Evolutionary conservation across 2,113 vertebrate genomes (phyloP), one percentile per base, ranked within the genome.

Genomic region (Bufo bufo): DNA sequence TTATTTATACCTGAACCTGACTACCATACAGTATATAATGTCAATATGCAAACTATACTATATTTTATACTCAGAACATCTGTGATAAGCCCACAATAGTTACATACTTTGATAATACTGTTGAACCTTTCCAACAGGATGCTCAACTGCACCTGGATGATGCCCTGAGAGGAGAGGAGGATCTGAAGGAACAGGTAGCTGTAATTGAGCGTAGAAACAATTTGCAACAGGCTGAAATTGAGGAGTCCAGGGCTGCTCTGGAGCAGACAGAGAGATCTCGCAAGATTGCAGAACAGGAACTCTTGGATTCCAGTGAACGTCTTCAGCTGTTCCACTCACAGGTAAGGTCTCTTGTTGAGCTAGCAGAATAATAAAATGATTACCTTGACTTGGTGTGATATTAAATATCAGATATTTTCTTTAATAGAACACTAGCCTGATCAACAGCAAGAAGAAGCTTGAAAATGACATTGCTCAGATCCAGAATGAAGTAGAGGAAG

Each of bases 381-480:
- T 20, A 23, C 16, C 77, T 65, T 65, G 52, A 23, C 1, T 10
- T 45, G 7, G 59, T 16, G n/a, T 4, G 65, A 65, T 65, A 82
- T 23, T 58, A 56, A 13, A 54, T 85, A 11, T 4, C 3, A 9
- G 69, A 74, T 54, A 71, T 87, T 23, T 74, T 59, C 47, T 79
- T 11, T 5, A 14, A 10, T 11, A 71, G 97, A 98, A 99, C 85
- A 98, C 97, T 58, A 98, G 96, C 85, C 95, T 99, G 4, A 95
- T 99, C 90, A 97, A 98, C 90, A 98, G 95, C 82, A 98, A 98
- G 93, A 98, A 97, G 93, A 98, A 97, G 91, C 87, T 98, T 91
- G 97, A 99, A 88, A 90, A 92, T 88, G 97, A 98, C 85, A 94
- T 97, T 23, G 0, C 94, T 4, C 97, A 98, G 23, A 90, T 98